Conservation (phyloP, 2,888 invertebrate genomes). For the Acanthococcus lagerstroemiae region DNA sequence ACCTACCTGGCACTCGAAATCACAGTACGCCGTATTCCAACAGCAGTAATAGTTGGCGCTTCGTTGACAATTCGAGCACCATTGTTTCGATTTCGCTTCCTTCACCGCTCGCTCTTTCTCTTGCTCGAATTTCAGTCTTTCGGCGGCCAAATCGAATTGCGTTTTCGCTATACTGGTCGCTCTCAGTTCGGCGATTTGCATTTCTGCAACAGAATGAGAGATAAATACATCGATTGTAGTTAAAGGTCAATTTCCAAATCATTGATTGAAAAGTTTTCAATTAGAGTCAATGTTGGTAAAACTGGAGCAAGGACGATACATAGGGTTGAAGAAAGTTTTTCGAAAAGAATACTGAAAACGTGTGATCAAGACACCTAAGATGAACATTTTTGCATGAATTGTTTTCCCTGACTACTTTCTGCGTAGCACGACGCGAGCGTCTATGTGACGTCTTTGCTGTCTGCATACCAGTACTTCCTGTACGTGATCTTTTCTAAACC, state of each 20-base stretch:
- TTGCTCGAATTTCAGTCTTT: constrained; percentile 54
- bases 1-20: constrained; percentile 64
- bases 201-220: constrained; percentile 48
- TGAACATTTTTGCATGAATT: too few species aligned
- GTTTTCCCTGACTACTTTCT: too few species aligned
- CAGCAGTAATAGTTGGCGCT: constrained; percentile 91
- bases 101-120: constrained; percentile 63
- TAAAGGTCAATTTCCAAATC: neutral
- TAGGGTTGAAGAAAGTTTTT: too few species aligned
- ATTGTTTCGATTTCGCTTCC: constrained; percentile 76
- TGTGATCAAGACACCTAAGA: too few species aligned
- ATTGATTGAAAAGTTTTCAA: neutral
- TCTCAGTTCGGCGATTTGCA: constrained; percentile 58
- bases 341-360: too few species aligned
- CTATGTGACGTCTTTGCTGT: too few species aligned
- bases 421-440: too few species aligned
- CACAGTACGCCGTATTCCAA: constrained; percentile 93
- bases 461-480: too few species aligned
- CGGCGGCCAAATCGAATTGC: constrained; percentile 53
- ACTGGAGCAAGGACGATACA: too few species aligned
- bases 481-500: too few species aligned
- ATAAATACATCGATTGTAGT: neutral
- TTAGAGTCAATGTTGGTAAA: too few species aligned
- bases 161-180: constrained; percentile 61
- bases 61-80: constrained; percentile 80